These are phyloP conservation scores for Drosophila bunnanda DNA, from an alignment of 2,888 invertebrate species.

Conservation along the genomic window DNA sequence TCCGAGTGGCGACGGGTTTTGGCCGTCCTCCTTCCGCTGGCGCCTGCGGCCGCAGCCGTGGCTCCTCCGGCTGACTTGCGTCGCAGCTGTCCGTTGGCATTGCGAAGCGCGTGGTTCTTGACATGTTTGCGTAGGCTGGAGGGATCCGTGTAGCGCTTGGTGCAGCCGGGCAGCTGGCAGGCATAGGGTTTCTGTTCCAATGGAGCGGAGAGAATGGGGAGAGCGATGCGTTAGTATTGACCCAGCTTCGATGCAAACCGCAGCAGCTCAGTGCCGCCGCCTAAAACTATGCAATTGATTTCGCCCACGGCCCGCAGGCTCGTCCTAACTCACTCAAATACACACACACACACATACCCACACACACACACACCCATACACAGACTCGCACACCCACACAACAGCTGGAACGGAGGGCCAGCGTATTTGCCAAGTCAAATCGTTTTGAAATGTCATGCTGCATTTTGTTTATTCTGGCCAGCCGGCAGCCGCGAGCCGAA, in stretches of 20 bases:
- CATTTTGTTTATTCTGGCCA: slow-evolving; percentile 60
- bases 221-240: slow-evolving; percentile 40
- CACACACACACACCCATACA: background rate
- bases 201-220: slow-evolving; percentile 27
- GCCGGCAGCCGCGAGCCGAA: slow-evolving; percentile 37
- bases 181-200: slow-evolving; percentile 93
- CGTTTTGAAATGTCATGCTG: slow-evolving; percentile 57
- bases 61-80: slow-evolving; percentile 81
- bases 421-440: slow-evolving; percentile 65
- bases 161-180: slow-evolving; percentile 94
- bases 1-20: slow-evolving; percentile 83
- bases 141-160: slow-evolving; percentile 96
- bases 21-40: slow-evolving; percentile 50
- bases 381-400: slow-evolving; percentile 3
- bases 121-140: slow-evolving; percentile 96
- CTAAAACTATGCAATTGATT: slow-evolving; percentile 65
- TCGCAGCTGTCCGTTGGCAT: slow-evolving; percentile 78
- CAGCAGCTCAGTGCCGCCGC: slow-evolving; percentile 28
- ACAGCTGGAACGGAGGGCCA: slow-evolving; percentile 17
- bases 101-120: slow-evolving; percentile 89
- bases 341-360: background rate
- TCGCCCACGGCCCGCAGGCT: slow-evolving; percentile 15
- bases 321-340: slow-evolving; percentile 15
- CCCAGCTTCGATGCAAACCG: slow-evolving; percentile 28
- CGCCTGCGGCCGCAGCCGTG: slow-evolving; percentile 24